A percentile compares a stretch with the other conserved stretches of the same genome.
Conservation (phyloP, 2,797 vertebrate genomes). For the Distichodus sexfasciatus region DNA sequence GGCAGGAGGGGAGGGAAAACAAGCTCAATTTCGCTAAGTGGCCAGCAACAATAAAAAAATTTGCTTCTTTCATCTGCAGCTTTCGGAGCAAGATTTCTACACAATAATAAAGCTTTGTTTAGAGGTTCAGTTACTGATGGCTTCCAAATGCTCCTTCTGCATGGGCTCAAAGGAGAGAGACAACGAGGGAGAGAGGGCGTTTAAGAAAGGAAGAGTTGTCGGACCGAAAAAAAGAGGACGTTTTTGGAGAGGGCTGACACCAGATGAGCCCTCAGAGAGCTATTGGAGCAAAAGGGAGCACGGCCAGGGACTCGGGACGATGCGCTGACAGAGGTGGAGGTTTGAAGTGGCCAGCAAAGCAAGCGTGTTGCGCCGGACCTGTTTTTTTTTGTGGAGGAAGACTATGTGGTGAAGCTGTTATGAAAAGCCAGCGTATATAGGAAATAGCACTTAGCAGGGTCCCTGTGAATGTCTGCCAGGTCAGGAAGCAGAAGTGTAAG, state of each 20-base stretch:
- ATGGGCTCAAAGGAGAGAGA: slow-evolving; percentile 69
- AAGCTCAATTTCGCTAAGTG: slow-evolving; percentile 77
- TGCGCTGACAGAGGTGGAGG: background rate
- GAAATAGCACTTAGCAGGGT: slow-evolving; percentile 90
- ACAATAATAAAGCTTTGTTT: slow-evolving; percentile 94
- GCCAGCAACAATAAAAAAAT: slow-evolving; percentile 87
- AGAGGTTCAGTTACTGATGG: slow-evolving; percentile 91
- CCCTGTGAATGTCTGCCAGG: slow-evolving; percentile 88
- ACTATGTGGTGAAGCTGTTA: slow-evolving; percentile 86
- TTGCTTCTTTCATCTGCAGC: slow-evolving; percentile 88
- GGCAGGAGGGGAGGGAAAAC: too few species aligned
- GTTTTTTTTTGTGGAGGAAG: slow-evolving; percentile 63
- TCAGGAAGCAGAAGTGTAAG: slow-evolving; percentile 90
- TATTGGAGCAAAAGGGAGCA: background rate
- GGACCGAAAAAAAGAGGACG: slow-evolving; percentile 49
- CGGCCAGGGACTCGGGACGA: too few species aligned
- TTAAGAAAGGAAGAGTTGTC: slow-evolving; percentile 17
- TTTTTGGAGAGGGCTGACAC: background rate
- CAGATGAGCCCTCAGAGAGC: background rate
- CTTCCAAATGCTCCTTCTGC: slow-evolving; percentile 88
- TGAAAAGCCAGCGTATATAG: slow-evolving; percentile 87
- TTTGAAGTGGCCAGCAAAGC: background rate
- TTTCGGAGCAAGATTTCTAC: slow-evolving; percentile 88
- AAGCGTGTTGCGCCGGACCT: background rate
- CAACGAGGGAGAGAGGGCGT: slow-evolving; percentile 21